phyloP scores from a whole-genome alignment of 2,113 vertebrate genomes.

The Oncorhynchus masou region DNA sequence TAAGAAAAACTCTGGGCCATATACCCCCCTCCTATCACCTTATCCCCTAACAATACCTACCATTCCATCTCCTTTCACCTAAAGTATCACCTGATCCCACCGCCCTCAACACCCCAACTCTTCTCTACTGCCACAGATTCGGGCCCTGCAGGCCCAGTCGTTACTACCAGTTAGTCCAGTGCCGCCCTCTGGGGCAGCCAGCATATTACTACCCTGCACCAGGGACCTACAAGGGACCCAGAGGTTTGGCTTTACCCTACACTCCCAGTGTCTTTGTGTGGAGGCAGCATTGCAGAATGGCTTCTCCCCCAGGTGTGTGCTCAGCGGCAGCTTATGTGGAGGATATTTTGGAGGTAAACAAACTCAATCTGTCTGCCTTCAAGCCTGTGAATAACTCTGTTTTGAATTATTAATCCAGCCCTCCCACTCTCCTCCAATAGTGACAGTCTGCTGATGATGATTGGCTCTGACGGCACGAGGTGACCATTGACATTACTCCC shows the following conservation, averaged over 20 bases:
- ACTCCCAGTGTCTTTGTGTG: conserved; percentile 25
- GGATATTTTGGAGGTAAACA: conserved; percentile 30
- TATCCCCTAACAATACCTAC: no score
- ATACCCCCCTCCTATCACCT: no score
- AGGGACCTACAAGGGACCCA: conserved; percentile 17
- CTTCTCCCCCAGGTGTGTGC: conserved; percentile 19
- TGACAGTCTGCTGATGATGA: neutral
- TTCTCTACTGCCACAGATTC: neutral
- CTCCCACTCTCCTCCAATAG: neutral
- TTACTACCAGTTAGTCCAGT: no score
- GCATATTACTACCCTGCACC: conserved; percentile 13
- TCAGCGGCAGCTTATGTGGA: conserved; percentile 1
- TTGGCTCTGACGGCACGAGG: no score
- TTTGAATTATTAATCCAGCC: conserved; percentile 2
- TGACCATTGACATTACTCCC: no score
- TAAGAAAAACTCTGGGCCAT: neutral
- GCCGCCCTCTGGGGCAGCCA: no score
- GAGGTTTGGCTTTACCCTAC: conserved; percentile 16
- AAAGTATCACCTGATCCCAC: neutral
- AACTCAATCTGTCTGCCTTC: conserved; percentile 16
- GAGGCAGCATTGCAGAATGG: conserved; percentile 18
- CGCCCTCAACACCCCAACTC: neutral
- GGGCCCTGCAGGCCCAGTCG: no score
- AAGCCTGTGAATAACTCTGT: neutral
- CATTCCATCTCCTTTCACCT: no score